These are phyloP conservation scores for Anoplius nigerrimus DNA, from an alignment of 2,888 invertebrate species.

Conservation along the genomic window DNA sequence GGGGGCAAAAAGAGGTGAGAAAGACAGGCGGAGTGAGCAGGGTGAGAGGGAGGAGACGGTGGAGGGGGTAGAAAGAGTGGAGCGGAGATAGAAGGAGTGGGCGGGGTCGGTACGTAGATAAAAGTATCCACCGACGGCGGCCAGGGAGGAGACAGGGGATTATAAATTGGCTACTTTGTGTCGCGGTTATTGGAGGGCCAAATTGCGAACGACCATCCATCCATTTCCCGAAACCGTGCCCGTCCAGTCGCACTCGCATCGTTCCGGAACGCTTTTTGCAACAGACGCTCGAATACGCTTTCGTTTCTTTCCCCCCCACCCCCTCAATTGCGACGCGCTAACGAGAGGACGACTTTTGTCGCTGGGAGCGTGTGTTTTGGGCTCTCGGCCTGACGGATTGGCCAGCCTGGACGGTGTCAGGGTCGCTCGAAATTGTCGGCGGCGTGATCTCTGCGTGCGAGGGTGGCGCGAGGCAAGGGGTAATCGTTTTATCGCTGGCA, in stretches of 20 bases:
- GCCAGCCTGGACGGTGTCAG: too few species aligned
- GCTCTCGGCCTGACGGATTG: too few species aligned
- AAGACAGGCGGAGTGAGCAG: slow-evolving; percentile 15
- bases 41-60: slow-evolving; percentile 12
- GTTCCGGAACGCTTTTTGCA: slow-evolving; percentile 3
- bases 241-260: slow-evolving; percentile 18
- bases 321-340: slow-evolving; percentile 22
- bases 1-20: slow-evolving; percentile 6
- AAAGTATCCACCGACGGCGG: slow-evolving; percentile 45
- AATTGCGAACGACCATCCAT: slow-evolving; percentile 65
- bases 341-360: slow-evolving; percentile 33
- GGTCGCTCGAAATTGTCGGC: too few species aligned
- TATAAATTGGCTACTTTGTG: slow-evolving; percentile 65
- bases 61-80: too few species aligned
- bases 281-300: too few species aligned
- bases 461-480: too few species aligned
- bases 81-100: slow-evolving; percentile 9
- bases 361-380: too few species aligned
- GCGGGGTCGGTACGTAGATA: slow-evolving; percentile 45
- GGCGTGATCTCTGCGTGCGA: too few species aligned
- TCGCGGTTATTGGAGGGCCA: slow-evolving; percentile 65
- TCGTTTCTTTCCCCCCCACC: slow-evolving; percentile 8
- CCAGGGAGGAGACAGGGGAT: slow-evolving; percentile 50
- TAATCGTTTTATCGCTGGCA: too few species aligned
- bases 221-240: slow-evolving; percentile 52